Conservation (phyloP, 2,113 vertebrate genomes). For the Campylomormyrus tamandua region DNA sequence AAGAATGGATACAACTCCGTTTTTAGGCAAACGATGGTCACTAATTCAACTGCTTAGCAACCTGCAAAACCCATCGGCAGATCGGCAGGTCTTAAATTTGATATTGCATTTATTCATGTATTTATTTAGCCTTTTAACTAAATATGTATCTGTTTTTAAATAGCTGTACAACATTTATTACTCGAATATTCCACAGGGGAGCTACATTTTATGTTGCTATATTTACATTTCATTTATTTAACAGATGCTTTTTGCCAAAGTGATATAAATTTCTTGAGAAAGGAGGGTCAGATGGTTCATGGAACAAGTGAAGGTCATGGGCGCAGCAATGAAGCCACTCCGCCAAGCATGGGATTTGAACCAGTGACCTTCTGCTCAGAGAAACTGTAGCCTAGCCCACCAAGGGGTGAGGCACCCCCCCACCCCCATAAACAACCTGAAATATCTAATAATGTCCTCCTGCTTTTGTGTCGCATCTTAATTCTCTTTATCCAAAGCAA, state of each 20-base stretch:
- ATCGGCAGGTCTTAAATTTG: neutral
- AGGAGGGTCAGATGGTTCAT: neutral
- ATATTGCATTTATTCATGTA: neutral
- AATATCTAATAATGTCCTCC: neutral
- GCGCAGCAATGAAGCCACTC: neutral
- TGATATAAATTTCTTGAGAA: slow-evolving; percentile 20
- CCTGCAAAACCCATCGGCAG: neutral
- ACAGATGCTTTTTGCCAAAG: neutral
- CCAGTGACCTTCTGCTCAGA: neutral
- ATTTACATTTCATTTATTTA: neutral
- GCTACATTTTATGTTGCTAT: slow-evolving; percentile 15
- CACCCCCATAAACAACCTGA: neutral
- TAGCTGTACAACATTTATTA: neutral
- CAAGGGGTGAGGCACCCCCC: neutral
- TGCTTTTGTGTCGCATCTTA: neutral
- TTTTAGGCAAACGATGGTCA: neutral
- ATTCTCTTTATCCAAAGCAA: neutral
- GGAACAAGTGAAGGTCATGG: neutral
- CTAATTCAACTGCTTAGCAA: neutral
- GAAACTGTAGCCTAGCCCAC: neutral
- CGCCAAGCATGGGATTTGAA: neutral
- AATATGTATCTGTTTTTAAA: neutral
- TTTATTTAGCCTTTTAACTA: neutral
- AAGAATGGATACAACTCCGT: neutral
- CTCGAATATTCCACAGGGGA: slow-evolving; percentile 27